Evolutionary conservation across 2,888 invertebrate genomes (phyloP).

Genomic region (Conchocele bisecta): DNA sequence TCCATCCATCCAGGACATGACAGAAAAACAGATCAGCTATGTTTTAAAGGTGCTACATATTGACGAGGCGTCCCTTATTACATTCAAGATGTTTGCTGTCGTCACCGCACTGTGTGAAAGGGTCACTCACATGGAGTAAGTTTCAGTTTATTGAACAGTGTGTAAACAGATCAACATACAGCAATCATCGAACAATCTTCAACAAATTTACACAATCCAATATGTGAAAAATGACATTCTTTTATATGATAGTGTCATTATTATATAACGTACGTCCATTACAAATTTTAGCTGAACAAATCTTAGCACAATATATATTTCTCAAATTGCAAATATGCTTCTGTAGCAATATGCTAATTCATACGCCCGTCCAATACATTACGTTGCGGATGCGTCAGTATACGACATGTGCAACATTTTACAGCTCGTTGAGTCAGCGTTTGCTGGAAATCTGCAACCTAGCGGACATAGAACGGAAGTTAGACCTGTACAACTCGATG

Average conservation of each 20-base stretch:
- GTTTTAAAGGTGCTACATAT: slow-evolving; percentile 77
- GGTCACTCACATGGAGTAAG: slow-evolving; percentile 81
- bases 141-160: slow-evolving; percentile 19
- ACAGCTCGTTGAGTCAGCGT: slow-evolving; percentile 73
- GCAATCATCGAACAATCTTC: background rate
- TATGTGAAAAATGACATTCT: background rate
- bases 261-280: background rate
- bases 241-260: background rate
- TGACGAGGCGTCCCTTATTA: slow-evolving; percentile 76
- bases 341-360: background rate
- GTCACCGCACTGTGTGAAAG: slow-evolving; percentile 78
- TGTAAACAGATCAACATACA: background rate
- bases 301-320: background rate
- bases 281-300: background rate
- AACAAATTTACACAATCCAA: background rate
- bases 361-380: too few species aligned
- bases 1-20: slow-evolving; percentile 73
- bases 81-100: slow-evolving; percentile 81
- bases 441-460: slow-evolving; percentile 77
- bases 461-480: slow-evolving; percentile 78
- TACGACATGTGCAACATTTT: slow-evolving; percentile 8
- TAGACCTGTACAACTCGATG: slow-evolving; percentile 78
- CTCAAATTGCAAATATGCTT: background rate
- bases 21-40: slow-evolving; percentile 77
- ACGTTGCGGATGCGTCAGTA: too few species aligned